Evolutionary conservation across 1,140 invertebrate species (phyloP).

Genomic region (Zophobas atratus): DNA sequence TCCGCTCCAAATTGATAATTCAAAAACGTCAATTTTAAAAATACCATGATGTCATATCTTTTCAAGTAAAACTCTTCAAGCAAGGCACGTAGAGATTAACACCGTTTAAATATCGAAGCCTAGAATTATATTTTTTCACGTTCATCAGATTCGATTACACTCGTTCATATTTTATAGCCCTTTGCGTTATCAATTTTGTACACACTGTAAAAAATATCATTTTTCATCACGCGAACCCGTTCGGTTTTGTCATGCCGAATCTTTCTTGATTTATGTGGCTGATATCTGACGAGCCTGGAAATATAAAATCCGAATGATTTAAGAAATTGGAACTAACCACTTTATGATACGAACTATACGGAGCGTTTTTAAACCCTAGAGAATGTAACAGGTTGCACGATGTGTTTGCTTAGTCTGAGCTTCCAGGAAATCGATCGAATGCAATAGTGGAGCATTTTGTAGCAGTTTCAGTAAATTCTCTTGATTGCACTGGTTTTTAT

Average conservation of each 20-base stretch:
- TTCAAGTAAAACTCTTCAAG: neutral
- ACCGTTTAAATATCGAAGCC: constrained; percentile 27
- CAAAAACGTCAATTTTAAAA: no score
- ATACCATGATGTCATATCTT: no score
- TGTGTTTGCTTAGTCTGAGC: constrained; percentile 7
- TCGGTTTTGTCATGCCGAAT: constrained; percentile 6
- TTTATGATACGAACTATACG: constrained; percentile 7
- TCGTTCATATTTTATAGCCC: constrained; percentile 19
- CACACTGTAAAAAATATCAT: constrained; percentile 17
- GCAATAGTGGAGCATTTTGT: constrained; percentile 18
- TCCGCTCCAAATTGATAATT: no score
- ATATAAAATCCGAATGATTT: constrained; percentile 13
- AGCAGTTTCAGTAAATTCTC: constrained; percentile 3
- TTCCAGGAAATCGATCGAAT: constrained; percentile 13
- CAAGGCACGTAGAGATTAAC: constrained; percentile 34
- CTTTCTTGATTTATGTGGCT: constrained; percentile 22
- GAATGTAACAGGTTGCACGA: constrained; percentile 33
- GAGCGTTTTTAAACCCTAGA: constrained; percentile 16
- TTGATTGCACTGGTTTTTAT: constrained; percentile 3
- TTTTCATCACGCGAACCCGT: constrained; percentile 2
- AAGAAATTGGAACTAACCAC: constrained; percentile 1
- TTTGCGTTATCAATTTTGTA: constrained; percentile 41
- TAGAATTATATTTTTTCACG: constrained; percentile 40
- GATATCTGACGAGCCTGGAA: neutral
- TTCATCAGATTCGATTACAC: constrained; percentile 29